Conservation (phyloP, 2,888 invertebrate genomes). For the Oligia fasciuncula region DNA sequence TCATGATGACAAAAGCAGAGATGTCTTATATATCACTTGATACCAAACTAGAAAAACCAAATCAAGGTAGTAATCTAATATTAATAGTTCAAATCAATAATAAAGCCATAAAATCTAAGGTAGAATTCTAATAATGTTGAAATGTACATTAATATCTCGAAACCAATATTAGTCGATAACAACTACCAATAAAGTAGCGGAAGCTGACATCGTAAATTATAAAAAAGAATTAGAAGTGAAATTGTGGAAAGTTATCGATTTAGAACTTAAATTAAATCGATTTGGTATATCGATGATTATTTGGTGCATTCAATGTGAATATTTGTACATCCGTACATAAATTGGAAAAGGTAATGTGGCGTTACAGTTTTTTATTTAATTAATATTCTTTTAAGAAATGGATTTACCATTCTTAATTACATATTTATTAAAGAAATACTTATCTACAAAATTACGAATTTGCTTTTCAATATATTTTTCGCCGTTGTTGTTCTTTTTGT, state of each 20-base stretch:
- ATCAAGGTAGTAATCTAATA: constrained; percentile 51
- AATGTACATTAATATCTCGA: constrained; percentile 54
- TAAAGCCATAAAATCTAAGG: constrained; percentile 46
- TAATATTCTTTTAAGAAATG: constrained; percentile 19
- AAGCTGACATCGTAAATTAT: constrained; percentile 60
- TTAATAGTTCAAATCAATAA: constrained; percentile 50
- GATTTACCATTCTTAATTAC: constrained; percentile 4
- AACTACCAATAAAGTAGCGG: constrained; percentile 56
- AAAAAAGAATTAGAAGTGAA: constrained; percentile 52
- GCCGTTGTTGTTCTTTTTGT: no score
- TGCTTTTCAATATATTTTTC: background rate
- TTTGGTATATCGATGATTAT: constrained; percentile 35
- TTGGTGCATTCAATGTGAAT: constrained; percentile 16
- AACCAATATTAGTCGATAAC: constrained; percentile 46
- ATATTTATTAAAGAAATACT: background rate
- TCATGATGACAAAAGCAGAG: background rate
- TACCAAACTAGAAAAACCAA: constrained; percentile 28
- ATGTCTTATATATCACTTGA: background rate
- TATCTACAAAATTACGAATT: background rate
- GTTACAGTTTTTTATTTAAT: constrained; percentile 8
- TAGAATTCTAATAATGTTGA: constrained; percentile 47
- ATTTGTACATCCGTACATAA: constrained; percentile 24
- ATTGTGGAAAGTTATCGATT: constrained; percentile 58
- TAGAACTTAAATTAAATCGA: constrained; percentile 32
- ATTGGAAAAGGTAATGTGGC: background rate